Conservation (phyloP, 2,888 invertebrate genomes). For the Orchesellides sinensis region DNA sequence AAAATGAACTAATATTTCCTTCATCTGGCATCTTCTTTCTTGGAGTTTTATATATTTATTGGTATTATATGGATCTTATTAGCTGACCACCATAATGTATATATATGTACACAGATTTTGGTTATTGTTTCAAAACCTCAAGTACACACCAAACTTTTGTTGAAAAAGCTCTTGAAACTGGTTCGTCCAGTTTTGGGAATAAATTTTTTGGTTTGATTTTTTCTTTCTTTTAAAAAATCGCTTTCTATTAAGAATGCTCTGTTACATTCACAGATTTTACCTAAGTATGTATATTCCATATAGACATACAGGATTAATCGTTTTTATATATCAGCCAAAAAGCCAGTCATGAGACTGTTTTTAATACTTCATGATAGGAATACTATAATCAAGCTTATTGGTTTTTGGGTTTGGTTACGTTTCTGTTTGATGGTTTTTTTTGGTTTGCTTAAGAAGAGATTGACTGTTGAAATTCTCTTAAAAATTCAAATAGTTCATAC, state of each 20-base stretch:
- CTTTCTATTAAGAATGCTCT: constrained; percentile 49
- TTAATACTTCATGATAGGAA: constrained; percentile 39
- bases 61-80: constrained; percentile 50
- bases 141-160: constrained; percentile 34
- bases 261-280: constrained; percentile 18
- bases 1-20: constrained; percentile 63
- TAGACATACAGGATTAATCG: constrained; percentile 33
- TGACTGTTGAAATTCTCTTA: constrained; percentile 61
- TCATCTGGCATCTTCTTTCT: constrained; percentile 31
- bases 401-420: constrained; percentile 64
- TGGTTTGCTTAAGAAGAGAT: constrained; percentile 27
- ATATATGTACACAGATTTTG: not conserved
- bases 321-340: not conserved
- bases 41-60: constrained; percentile 44
- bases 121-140: constrained; percentile 63
- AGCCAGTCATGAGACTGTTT: constrained; percentile 34
- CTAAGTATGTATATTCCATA: not conserved
- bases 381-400: constrained; percentile 57
- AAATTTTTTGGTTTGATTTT: constrained; percentile 73
- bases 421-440: constrained; percentile 52
- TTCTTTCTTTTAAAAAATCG: constrained; percentile 52
- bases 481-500: constrained; percentile 12
- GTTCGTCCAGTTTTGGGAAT: constrained; percentile 75
- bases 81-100: constrained; percentile 53
- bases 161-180: constrained; percentile 72